Conservation (phyloP, 1,140 invertebrate genomes). For the Laupala kohalensis region DNA sequence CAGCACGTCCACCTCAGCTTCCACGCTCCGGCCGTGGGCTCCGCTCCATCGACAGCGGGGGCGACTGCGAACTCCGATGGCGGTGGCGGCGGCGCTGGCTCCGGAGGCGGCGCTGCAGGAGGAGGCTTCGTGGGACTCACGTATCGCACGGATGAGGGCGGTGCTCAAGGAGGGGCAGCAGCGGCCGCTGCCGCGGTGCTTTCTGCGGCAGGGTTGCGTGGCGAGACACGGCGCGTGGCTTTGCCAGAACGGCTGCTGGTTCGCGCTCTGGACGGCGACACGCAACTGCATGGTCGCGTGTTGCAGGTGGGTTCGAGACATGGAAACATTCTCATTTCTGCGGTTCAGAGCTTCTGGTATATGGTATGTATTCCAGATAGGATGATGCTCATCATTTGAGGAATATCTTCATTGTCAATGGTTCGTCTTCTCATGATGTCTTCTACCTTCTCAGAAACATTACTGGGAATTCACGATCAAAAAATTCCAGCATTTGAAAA, state of each 20-base stretch:
- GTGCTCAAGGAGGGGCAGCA: not conserved
- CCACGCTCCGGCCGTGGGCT: slow-evolving; percentile 21
- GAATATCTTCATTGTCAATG: too few relatives aligned
- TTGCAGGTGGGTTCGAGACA: not conserved
- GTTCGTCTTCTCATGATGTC: too few relatives aligned
- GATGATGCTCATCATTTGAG: too few relatives aligned
- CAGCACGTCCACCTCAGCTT: not conserved
- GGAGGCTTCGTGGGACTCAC: slow-evolving; percentile 32
- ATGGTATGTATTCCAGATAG: too few relatives aligned
- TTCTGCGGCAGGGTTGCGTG: too few relatives aligned
- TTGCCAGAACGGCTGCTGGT: not conserved
- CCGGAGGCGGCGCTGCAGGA: slow-evolving; percentile 12
- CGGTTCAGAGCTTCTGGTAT: too few relatives aligned
- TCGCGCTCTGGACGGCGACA: not conserved
- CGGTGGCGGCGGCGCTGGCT: not conserved
- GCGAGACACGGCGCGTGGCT: not conserved
- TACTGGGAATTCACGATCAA: too few relatives aligned
- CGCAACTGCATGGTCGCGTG: not conserved
- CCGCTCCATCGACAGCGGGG: slow-evolving; percentile 16
- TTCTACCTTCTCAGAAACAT: too few relatives aligned
- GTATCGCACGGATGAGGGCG: too few relatives aligned
- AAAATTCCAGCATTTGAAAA: too few relatives aligned
- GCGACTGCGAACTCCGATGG: not conserved
- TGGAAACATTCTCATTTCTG: too few relatives aligned
- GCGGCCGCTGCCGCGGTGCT: too few relatives aligned